Base-by-base conservation (phyloP, 2,113 vertebrate genomes). In the Istiophorus platypterus region DNA sequence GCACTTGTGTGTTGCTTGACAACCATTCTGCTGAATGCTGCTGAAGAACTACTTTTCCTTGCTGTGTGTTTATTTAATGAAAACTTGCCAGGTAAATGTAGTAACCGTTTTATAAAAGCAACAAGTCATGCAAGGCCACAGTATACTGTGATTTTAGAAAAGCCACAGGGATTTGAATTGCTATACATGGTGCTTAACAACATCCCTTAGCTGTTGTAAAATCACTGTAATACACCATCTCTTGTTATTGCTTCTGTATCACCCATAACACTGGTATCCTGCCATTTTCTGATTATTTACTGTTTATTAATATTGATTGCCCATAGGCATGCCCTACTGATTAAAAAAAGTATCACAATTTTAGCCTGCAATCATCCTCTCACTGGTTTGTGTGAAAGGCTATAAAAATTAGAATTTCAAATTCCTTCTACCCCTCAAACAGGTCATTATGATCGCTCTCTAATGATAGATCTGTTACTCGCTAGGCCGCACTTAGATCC, bases 321-420 rank as follows among this genome's bases (percentile, higher is more conserved):
- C 39, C 24, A 56, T 49, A 76, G 63, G 34, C 37, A 45, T 72
- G 37, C 71, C 49, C 70, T 58, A 8, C 26, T 83, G 67, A 84
- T 83, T 24, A 1, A 27, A 15, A 27, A 57, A 34, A 68, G n/a
- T n/a, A n/a, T 61, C 31, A 22, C 41, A 27, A 63, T 31, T 79
- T 69, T 56, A 39, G 62, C 3, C 65, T 45, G 26, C 58, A 39
- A 9, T 72, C 68, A 56, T 54, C 47, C 17, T 39, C 70, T 52
- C 77, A 29, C 15, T 26, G 9, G 42, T 22, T 39, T 65, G 41
- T 49, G 47, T 63, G 62, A 81, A 54, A 34, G 34, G 6, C 39
- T 22, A 24, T 63, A 29, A 59, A 85, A 75, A 88, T 69, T 65
- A 6, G 22, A 52, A 80, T 77, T 87, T 86, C 13, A 85, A 68